Evolutionary conservation across 2,888 invertebrate genomes (phyloP).

Genomic region (Papilio gigon): DNA sequence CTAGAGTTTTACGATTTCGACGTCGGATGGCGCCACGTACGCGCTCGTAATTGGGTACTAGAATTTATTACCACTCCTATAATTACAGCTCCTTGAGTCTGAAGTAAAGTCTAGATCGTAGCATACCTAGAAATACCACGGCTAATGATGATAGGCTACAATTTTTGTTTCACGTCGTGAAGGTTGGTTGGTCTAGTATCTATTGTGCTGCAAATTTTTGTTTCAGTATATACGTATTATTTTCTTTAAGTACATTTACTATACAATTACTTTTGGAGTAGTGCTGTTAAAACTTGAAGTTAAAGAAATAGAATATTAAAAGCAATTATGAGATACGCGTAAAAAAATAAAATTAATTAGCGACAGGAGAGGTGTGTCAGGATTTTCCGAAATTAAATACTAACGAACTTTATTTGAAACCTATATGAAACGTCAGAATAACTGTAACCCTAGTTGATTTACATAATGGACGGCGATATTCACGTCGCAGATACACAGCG

Average conservation of each 20-base stretch:
- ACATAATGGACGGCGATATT: not conserved
- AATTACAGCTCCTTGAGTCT: conserved; percentile 30
- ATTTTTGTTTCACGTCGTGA: not conserved
- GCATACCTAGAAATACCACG: not conserved
- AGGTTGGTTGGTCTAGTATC: not conserved
- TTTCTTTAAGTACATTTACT: too few species aligned
- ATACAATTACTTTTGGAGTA: too few species aligned
- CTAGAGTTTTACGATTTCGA: conserved; percentile 31
- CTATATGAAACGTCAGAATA: not conserved
- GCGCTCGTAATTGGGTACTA: conserved; percentile 34
- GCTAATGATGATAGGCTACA: not conserved
- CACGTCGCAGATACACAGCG: not conserved
- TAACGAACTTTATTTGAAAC: too few species aligned
- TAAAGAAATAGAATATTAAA: too few species aligned
- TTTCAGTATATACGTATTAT: too few species aligned
- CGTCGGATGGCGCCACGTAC: conserved; percentile 26
- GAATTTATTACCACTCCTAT: conserved; percentile 32
- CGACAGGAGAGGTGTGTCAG: too few species aligned
- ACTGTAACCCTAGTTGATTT: not conserved
- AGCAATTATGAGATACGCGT: too few species aligned
- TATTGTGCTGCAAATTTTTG: not conserved
- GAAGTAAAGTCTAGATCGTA: conserved; percentile 6
- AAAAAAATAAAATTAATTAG: too few species aligned
- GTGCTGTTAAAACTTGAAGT: too few species aligned
- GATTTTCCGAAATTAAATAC: too few species aligned